Percentiles rank a stretch among this genome's conserved stretches.
Conservation (phyloP, 30 jellyfish, hydroid and myxozoan genomes). For the Haliclystus octoradiatus region DNA sequence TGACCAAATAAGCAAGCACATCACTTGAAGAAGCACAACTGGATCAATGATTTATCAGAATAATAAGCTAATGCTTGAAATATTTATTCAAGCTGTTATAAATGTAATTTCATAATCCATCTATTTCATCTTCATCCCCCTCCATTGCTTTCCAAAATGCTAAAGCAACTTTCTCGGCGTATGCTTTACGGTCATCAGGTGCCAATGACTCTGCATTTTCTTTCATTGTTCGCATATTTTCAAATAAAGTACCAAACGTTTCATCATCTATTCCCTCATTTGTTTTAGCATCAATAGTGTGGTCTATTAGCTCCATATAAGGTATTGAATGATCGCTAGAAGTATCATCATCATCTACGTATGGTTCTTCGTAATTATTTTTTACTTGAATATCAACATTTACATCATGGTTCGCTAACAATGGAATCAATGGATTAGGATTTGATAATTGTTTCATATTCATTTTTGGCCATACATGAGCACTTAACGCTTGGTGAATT, state of each 20-base stretch:
- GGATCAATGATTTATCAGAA: too few species aligned
- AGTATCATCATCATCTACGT: background rate
- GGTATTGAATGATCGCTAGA: background rate
- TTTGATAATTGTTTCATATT: background rate
- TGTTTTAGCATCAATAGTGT: background rate
- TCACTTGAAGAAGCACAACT: too few species aligned
- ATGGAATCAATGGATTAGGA: too few species aligned
- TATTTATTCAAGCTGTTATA: too few species aligned
- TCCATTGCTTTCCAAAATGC: slow-evolving; percentile 95
- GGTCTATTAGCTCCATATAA: background rate
- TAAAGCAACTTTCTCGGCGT: slow-evolving; percentile 76
- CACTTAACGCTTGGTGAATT: background rate
- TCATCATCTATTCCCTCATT: background rate
- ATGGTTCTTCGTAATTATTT: background rate
- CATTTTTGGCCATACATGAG: background rate
- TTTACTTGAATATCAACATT: background rate
- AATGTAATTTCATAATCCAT: too few species aligned
- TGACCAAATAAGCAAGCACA: too few species aligned
- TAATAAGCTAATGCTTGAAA: too few species aligned
- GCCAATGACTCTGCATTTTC: slow-evolving; percentile 22
- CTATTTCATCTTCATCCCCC: slow-evolving; percentile 66
- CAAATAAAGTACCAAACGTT: background rate
- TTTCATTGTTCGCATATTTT: slow-evolving; percentile 1
- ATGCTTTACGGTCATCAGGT: slow-evolving; percentile 53
- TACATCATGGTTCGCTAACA: background rate